Base-by-base conservation (phyloP, 2,888 invertebrate species). In the Asteroscopus sphinx region DNA sequence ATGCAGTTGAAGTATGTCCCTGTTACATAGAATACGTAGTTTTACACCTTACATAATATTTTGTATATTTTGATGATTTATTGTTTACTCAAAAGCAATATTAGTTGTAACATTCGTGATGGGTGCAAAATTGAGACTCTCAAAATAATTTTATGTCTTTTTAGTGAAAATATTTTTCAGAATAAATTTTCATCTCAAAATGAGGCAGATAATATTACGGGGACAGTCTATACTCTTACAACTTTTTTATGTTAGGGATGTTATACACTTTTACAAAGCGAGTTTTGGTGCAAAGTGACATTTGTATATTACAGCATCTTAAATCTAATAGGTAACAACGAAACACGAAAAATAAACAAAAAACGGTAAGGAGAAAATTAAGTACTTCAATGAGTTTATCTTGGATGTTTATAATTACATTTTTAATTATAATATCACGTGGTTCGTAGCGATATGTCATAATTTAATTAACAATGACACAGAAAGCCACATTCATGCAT, bases 1-100 rank as follows among this genome's bases (percentile, higher is more conserved):
- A 99, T 99, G 96, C 99, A 99, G 95, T 99, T 99, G 96, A 99
- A 99, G 95, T 99, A 99, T 81, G 99, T 98, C 89, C 99, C 99
- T 98, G 95, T 79, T 91, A 88, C 69, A 79, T 77, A 87, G 44
- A 85, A 81, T 28, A 73, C 30, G 12, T 26, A 42, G 35, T 55
- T 68, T 58, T 51, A 65, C 4, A 51, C 12, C 8, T 48, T 59
- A 49, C 17, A 3, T 26, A n/a, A 1, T 5, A 0, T 8, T 16
- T n/a, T 25, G 5, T 49, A 6, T 37, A 51, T 7, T 0, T 42
- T 5, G 46, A 64, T 35, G 35, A 52, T 17, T 45, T 8, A 17
- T 15, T 16, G 4, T 40, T 16, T 21, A 30, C 11, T 21, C 21
- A 21, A 39, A 40, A 12, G 8, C 0, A 21, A n/a, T n/a, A 17